A percentile compares a stretch with the other conserved stretches of the same genome.
These are phyloP conservation scores for Montipora capitata DNA, from an alignment of 92 coral and sea anemone genomes.

Conservation along the genomic window DNA sequence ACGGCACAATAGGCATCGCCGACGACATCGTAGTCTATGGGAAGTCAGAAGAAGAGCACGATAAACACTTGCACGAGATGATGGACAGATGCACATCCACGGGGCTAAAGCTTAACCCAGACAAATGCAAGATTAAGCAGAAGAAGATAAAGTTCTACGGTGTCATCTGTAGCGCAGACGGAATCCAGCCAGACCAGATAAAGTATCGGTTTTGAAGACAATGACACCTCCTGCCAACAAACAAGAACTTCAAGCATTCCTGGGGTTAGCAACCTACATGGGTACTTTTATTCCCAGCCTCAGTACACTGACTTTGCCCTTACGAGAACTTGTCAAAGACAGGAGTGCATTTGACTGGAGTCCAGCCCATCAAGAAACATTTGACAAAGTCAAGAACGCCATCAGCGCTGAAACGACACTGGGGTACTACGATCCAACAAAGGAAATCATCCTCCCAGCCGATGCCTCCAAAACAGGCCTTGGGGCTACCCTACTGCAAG, in stretches of 20 bases:
- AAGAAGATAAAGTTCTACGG: conserved; percentile 65
- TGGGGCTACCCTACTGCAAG: conserved; percentile 44
- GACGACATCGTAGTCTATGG: conserved; percentile 72
- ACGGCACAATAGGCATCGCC: conserved; percentile 53
- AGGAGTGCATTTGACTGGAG: conserved; percentile 19
- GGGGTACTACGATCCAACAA: conserved; percentile 44
- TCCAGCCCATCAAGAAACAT: conserved; percentile 28
- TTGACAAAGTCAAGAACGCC: background rate
- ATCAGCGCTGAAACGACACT: conserved; percentile 35
- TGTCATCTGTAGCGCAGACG: conserved; percentile 53
- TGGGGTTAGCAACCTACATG: conserved; percentile 77
- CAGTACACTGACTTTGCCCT: conserved; percentile 75
- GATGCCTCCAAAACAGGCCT: conserved; percentile 50
- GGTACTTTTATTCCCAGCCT: conserved; percentile 75
- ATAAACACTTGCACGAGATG: conserved; percentile 7
- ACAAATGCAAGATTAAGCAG: conserved; percentile 65
- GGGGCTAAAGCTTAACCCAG: conserved; percentile 74
- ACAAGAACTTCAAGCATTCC: conserved; percentile 68
- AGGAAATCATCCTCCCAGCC: conserved; percentile 40
- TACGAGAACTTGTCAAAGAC: conserved; percentile 68
- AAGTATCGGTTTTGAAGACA: conserved; percentile 62
- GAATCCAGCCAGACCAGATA: conserved; percentile 15
- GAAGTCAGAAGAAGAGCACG: conserved; percentile 55
- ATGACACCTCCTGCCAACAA: conserved; percentile 57
- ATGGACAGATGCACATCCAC: conserved; percentile 16